These are phyloP conservation scores for Aphodius granarius DNA, from an alignment of 2,888 invertebrate genomes.

Conservation along the genomic window DNA sequence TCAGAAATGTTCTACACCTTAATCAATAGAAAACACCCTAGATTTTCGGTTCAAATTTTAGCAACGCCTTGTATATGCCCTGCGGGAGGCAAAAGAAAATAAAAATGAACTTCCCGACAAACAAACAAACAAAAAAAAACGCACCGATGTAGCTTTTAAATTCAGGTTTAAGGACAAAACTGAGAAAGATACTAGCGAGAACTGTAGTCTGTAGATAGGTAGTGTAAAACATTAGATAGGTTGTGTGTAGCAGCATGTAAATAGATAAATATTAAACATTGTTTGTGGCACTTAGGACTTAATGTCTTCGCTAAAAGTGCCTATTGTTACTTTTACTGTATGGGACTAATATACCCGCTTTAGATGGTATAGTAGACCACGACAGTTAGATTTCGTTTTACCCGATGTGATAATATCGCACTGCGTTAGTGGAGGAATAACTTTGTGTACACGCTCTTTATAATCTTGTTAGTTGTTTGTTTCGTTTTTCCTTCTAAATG, in stretches of 20 bases:
- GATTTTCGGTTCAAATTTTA: background rate
- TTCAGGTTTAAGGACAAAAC: slow-evolving; percentile 1
- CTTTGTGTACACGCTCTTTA: background rate
- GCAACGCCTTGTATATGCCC: background rate
- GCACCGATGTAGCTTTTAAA: slow-evolving; percentile 11
- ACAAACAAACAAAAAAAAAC: background rate
- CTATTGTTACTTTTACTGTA: slow-evolving; percentile 46
- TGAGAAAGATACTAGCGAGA: background rate
- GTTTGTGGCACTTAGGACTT: slow-evolving; percentile 48
- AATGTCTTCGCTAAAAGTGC: slow-evolving; percentile 48
- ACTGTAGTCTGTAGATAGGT: slow-evolving; percentile 18
- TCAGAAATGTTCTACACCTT: too few relatives aligned
- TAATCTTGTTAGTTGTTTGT: background rate
- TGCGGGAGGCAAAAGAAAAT: background rate
- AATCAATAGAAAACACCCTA: too few relatives aligned
- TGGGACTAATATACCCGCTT: slow-evolving; percentile 16
- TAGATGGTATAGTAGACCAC: slow-evolving; percentile 10
- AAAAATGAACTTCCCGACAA: slow-evolving; percentile 23
- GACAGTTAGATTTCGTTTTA: slow-evolving; percentile 31
- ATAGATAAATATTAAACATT: slow-evolving; percentile 32
- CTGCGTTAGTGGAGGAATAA: background rate
- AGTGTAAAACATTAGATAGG: slow-evolving; percentile 1
- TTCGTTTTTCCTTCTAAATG: background rate
- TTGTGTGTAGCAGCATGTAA: slow-evolving; percentile 33
- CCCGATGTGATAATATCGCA: slow-evolving; percentile 47